These are phyloP conservation scores for Amphilophus citrinellus DNA, from an alignment of 2,113 vertebrate species.

Conservation along the genomic window DNA sequence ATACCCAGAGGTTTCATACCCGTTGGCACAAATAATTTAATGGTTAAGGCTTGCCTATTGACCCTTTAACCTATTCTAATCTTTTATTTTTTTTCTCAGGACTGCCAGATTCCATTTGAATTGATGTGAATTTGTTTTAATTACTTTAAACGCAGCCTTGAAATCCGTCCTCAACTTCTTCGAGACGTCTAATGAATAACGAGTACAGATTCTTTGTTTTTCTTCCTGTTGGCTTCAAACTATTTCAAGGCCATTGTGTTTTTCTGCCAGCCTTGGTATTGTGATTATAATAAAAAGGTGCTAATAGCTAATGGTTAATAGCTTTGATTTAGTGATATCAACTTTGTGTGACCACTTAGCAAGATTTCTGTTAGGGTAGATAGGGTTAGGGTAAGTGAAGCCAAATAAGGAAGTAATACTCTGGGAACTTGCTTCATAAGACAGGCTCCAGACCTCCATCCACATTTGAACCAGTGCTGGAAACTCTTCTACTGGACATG, in stretches of 20 bases:
- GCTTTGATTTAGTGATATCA: neutral
- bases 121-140: neutral
- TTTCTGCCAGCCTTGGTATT: neutral
- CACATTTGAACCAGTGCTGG: neutral
- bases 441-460: neutral
- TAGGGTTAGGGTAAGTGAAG: no score
- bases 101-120: neutral
- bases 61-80: neutral
- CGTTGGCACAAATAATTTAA: neutral
- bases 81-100: neutral
- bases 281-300: neutral
- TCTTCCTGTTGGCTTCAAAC: neutral
- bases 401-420: no score
- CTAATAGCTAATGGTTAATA: neutral
- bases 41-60: neutral
- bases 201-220: neutral
- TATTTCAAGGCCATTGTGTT: neutral
- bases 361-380: no score
- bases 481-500: neutral
- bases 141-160: neutral
- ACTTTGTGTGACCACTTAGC: no score
- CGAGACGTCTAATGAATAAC: neutral
- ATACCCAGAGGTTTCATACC: neutral
- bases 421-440: neutral
- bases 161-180: neutral